phyloP scores from a whole-genome alignment of 2,797 vertebrate genomes.

The Poecilia picta region DNA sequence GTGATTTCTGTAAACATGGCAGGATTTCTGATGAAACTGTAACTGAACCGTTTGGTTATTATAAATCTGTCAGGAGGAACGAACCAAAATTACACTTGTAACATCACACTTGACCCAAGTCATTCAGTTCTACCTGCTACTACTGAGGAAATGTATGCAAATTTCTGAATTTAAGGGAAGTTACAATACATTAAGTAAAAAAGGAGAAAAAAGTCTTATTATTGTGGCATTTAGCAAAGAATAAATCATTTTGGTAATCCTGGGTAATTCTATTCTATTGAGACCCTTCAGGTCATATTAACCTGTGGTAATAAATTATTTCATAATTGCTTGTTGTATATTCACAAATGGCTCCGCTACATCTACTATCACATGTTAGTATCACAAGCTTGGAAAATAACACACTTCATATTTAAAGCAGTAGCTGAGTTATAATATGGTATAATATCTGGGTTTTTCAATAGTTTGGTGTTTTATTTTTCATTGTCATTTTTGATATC shows the following conservation, averaged over 20 bases:
- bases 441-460: no score
- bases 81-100: background rate
- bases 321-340: background rate
- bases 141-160: background rate
- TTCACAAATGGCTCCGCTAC: background rate
- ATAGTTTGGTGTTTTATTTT: no score
- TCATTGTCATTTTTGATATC: no score
- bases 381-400: background rate
- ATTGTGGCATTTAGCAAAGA: background rate
- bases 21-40: no score
- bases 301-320: background rate
- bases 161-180: background rate
- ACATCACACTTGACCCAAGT: background rate
- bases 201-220: background rate
- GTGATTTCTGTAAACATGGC: no score
- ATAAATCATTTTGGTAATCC: background rate
- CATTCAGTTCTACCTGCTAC: background rate
- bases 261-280: background rate
- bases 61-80: no score
- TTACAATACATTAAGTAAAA: background rate
- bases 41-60: no score
- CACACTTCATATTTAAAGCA: background rate
- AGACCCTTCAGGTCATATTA: background rate
- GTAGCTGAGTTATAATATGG: background rate
- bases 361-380: no score